Conservation (phyloP, 2,797 vertebrate genomes). For the Okamejei kenojei region DNA sequence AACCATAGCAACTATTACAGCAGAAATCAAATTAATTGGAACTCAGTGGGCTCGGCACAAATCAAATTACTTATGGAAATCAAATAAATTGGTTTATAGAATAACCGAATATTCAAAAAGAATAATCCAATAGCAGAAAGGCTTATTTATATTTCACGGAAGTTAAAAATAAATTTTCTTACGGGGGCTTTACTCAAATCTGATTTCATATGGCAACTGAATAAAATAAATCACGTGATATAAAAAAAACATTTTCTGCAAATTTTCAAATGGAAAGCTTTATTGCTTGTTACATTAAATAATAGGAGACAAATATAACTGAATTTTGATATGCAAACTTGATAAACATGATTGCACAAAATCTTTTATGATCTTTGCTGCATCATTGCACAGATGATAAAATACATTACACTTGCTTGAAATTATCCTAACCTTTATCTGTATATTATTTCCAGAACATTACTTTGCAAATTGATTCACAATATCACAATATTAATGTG, state of each 20-base stretch:
- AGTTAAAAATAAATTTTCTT: neutral
- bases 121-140: neutral
- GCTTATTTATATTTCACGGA: neutral
- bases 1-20: neutral
- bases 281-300: constrained; percentile 9
- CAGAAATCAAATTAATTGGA: neutral
- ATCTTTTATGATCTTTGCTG: neutral
- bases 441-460: neutral
- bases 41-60: neutral
- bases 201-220: neutral
- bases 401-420: neutral
- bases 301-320: neutral
- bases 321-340: neutral
- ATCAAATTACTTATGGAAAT: neutral
- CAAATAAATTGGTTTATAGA: neutral
- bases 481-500: neutral
- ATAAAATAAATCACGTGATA: neutral
- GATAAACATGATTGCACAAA: neutral
- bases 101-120: neutral
- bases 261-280: neutral
- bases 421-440: neutral
- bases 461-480: neutral
- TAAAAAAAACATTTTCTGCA: neutral
- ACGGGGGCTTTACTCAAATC: neutral
- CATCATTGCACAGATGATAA: neutral